Conservation (phyloP, 2,888 invertebrate genomes). For the Malacosoma neustria region DNA sequence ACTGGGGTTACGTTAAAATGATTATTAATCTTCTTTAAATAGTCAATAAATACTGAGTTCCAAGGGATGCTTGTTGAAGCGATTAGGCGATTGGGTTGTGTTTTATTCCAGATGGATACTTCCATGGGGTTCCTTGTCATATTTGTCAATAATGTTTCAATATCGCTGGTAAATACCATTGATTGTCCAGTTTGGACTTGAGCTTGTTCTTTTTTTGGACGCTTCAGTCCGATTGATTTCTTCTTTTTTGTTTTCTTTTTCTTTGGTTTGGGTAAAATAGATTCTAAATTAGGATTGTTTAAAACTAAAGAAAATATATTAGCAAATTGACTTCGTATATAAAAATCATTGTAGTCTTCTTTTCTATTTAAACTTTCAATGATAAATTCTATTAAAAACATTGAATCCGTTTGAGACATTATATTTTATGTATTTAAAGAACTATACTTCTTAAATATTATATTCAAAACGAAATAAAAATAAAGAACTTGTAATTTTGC, state of each 20-base stretch:
- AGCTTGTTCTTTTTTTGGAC: constrained; percentile 9
- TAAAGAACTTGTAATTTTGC: constrained; percentile 32
- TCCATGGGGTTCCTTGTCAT: constrained; percentile 47
- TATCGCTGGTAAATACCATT: constrained; percentile 26
- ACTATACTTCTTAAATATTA: no score
- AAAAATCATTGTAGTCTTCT: constrained; percentile 30
- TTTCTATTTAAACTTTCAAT: constrained; percentile 39
- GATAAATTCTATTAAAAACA: constrained; percentile 50
- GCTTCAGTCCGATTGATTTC: constrained; percentile 11
- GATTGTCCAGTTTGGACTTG: constrained; percentile 27
- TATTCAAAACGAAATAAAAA: constrained; percentile 11
- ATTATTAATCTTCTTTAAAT: constrained; percentile 25
- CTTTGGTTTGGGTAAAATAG: constrained; percentile 8
- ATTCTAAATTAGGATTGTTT: constrained; percentile 26
- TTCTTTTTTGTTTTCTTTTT: constrained; percentile 20
- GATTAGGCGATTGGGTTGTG: constrained; percentile 21
- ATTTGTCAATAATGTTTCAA: constrained; percentile 26
- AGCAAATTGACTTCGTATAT: constrained; percentile 37
- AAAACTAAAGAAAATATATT: constrained; percentile 43
- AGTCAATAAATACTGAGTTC: constrained; percentile 32
- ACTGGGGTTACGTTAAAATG: constrained; percentile 18
- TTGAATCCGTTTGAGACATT: constrained; percentile 51
- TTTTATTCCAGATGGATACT: constrained; percentile 34
- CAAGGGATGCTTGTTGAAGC: constrained; percentile 43
- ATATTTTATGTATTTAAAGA: no score